phyloP scores from a whole-genome alignment of 2,113 vertebrate genomes.

The Tachysurus vachellii region DNA sequence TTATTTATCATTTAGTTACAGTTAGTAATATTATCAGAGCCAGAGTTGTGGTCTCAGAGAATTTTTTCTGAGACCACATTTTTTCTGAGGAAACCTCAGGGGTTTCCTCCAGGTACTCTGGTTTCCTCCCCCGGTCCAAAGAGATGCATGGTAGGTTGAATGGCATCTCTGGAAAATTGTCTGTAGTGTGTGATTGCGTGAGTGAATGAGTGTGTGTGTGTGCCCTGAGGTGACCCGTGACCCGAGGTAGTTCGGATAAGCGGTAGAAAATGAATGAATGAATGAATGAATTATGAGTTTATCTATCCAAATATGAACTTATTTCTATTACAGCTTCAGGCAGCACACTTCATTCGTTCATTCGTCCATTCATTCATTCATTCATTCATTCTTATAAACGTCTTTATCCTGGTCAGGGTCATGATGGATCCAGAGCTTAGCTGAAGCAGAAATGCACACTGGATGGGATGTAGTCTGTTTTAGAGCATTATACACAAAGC shows the following conservation, averaged over 20 bases:
- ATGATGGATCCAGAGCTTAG: neutral
- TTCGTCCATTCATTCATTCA: neutral
- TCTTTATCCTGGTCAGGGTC: neutral
- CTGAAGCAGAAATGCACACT: neutral
- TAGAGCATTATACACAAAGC: neutral
- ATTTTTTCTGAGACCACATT: too few relatives aligned
- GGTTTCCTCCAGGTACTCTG: too few relatives aligned
- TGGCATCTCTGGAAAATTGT: too few relatives aligned
- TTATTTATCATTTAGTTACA: neutral
- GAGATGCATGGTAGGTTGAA: too few relatives aligned
- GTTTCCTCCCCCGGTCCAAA: too few relatives aligned
- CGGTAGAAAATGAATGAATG: too few relatives aligned
- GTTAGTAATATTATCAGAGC: neutral
- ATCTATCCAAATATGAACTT: neutral
- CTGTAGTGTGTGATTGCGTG: too few relatives aligned
- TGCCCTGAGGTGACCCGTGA: too few relatives aligned
- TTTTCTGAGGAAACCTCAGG: too few relatives aligned
- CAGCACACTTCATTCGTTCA: neutral
- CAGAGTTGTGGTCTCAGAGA: neutral
- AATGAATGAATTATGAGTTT: too few relatives aligned
- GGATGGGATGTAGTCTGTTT: neutral
- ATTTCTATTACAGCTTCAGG: neutral
- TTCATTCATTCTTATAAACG: neutral
- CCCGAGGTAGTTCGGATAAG: too few relatives aligned
- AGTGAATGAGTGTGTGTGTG: too few relatives aligned